Conservation (phyloP, 2,113 vertebrate genomes). For the Nannospalax galili region DNA sequence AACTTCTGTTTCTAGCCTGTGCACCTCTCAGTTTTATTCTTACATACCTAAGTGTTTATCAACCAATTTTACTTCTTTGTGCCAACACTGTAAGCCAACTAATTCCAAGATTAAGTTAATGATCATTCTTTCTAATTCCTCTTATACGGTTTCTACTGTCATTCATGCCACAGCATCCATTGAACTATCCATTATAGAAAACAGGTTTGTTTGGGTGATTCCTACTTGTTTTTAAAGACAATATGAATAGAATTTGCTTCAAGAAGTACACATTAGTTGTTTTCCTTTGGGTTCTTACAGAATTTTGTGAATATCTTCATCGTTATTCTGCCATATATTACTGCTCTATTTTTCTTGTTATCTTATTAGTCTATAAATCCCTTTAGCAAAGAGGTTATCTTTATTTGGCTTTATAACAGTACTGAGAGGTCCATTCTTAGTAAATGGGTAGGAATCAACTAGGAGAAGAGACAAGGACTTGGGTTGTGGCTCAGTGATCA, state of each 20-base stretch:
- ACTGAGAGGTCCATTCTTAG: not conserved
- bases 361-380: not conserved
- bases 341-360: slow-evolving; percentile 27
- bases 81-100: not conserved
- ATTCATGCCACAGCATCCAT: not conserved
- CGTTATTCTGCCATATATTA: not conserved
- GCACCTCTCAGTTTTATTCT: not conserved
- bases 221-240: not conserved
- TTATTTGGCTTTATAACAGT: slow-evolving; percentile 31
- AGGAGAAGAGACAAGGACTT: not conserved
- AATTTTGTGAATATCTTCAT: not conserved
- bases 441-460: slow-evolving; percentile 13
- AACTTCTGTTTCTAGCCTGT: not conserved
- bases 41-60: not conserved
- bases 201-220: not conserved
- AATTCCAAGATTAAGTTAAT: not conserved
- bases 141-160: not conserved
- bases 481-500: not conserved
- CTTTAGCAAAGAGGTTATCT: not conserved
- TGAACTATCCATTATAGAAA: not conserved
- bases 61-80: not conserved
- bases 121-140: not conserved
- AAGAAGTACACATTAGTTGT: not conserved
- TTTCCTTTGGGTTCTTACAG: not conserved
- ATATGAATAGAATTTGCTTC: not conserved